Percentiles rank a stretch among this genome's conserved stretches.
phyloP scores from a whole-genome alignment of 2,113 vertebrate genomes.

The Odocoileus virginianus region DNA sequence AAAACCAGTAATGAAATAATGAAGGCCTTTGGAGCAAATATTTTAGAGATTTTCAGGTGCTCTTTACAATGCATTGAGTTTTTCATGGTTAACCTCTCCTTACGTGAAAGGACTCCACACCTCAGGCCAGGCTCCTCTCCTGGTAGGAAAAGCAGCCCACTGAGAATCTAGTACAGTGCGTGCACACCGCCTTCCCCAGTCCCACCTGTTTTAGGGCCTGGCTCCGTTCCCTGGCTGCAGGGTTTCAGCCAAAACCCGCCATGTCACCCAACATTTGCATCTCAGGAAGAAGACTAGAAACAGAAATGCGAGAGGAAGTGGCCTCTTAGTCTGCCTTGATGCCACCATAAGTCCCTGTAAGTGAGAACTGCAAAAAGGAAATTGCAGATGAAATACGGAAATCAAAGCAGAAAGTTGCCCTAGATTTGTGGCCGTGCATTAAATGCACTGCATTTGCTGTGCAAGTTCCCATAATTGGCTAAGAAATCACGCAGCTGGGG shows the following conservation, averaged over 20 bases:
- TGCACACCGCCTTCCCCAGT: not conserved
- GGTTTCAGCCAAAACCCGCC: not conserved
- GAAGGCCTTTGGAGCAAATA: not conserved
- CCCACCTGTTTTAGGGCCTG: not conserved
- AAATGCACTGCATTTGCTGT: conserved; percentile 15
- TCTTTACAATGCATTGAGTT: not conserved
- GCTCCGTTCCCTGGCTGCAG: not conserved
- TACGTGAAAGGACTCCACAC: not conserved
- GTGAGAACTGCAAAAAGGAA: not conserved
- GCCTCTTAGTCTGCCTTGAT: not conserved
- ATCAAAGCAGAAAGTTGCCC: conserved; percentile 26
- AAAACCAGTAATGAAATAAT: not conserved
- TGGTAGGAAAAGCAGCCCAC: not conserved
- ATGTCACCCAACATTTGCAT: not conserved
- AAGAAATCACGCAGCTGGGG: conserved; percentile 23
- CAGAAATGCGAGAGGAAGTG: not conserved
- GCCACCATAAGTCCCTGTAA: not conserved
- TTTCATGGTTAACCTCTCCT: not conserved
- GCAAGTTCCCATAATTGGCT: conserved; percentile 25
- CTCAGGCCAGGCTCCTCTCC: not conserved
- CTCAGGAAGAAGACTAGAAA: not conserved
- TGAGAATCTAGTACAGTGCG: not conserved
- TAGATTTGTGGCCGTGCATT: conserved; percentile 35
- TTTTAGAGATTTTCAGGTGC: not conserved
- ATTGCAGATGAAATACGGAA: conserved; percentile 39